phyloP scores from a whole-genome alignment of 2,888 invertebrate genomes.

The Rotaria socialis region DNA sequence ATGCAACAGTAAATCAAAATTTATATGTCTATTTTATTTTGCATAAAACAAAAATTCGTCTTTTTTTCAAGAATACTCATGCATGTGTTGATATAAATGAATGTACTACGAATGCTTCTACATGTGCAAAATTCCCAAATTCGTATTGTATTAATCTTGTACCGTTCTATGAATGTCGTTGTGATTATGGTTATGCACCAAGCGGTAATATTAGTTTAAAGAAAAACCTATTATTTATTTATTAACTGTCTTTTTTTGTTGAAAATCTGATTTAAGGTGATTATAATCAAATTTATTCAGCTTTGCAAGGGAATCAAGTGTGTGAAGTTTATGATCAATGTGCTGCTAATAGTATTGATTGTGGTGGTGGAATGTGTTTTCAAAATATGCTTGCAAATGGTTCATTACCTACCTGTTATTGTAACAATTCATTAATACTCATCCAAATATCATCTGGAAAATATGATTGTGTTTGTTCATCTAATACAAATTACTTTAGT shows the following conservation, averaged over 20 bases:
- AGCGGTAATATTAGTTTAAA: not conserved
- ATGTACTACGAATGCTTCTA: not conserved
- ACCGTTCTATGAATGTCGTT: slow-evolving; percentile 2
- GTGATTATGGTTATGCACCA: slow-evolving; percentile 2
- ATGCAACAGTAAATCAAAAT: not conserved
- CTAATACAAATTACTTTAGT: not conserved
- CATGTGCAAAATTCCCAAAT: not conserved
- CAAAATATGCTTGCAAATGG: not conserved
- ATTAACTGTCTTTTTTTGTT: too few species aligned
- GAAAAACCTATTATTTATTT: not conserved
- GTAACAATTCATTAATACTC: not conserved
- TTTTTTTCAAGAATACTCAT: not conserved
- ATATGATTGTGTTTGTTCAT: not conserved
- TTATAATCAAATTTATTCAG: not conserved
- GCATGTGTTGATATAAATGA: not conserved
- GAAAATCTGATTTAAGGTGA: not conserved
- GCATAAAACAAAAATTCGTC: not conserved
- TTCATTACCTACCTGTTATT: not conserved
- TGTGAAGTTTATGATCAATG: not conserved
- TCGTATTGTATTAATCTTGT: not conserved
- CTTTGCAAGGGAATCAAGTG: not conserved
- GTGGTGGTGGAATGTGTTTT: not conserved
- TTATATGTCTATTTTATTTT: not conserved
- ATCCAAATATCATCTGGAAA: not conserved
- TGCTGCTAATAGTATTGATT: not conserved